phyloP scores from a whole-genome alignment of 2,888 invertebrate species.

The Caenorhabditis japonica region DNA sequence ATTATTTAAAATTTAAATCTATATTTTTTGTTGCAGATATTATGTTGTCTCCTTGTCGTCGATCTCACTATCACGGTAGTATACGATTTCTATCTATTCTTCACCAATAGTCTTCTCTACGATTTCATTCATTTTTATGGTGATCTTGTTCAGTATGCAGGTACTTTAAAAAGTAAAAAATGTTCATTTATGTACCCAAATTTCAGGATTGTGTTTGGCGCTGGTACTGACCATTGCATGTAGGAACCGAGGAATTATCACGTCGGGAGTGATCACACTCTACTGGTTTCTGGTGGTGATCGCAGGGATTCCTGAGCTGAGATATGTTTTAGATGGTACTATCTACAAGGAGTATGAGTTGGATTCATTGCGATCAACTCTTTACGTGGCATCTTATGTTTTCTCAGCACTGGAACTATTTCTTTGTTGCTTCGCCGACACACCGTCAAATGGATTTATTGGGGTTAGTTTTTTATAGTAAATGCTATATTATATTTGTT shows the following conservation, averaged over 20 bases:
- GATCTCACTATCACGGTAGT: conserved; percentile 60
- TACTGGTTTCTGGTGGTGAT: conserved; percentile 69
- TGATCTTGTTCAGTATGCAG: conserved; percentile 59
- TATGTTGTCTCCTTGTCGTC: conserved; percentile 57
- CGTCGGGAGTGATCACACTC: conserved; percentile 74
- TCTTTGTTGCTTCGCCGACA: conserved; percentile 73
- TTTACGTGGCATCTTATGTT: conserved; percentile 60
- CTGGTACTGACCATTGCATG: conserved; percentile 69
- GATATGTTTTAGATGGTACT: conserved; percentile 8
- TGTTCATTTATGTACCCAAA: no score
- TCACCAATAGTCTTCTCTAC: conserved; percentile 7
- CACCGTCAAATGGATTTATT: conserved; percentile 57
- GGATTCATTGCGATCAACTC: conserved; percentile 30
- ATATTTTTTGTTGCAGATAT: conserved; percentile 38
- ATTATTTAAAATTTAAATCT: background rate
- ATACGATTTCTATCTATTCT: conserved; percentile 49
- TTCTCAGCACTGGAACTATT: conserved; percentile 65
- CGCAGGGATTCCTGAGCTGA: conserved; percentile 47
- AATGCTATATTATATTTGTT: background rate
- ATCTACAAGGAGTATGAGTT: conserved; percentile 32
- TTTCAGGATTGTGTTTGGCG: conserved; percentile 63
- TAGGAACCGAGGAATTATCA: conserved; percentile 71
- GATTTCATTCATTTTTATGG: conserved; percentile 42
- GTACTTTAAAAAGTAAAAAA: no score
- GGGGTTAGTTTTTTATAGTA: conserved; percentile 36